Conservation (phyloP, 2,888 invertebrate genomes). For the Chloromyia formosa region DNA sequence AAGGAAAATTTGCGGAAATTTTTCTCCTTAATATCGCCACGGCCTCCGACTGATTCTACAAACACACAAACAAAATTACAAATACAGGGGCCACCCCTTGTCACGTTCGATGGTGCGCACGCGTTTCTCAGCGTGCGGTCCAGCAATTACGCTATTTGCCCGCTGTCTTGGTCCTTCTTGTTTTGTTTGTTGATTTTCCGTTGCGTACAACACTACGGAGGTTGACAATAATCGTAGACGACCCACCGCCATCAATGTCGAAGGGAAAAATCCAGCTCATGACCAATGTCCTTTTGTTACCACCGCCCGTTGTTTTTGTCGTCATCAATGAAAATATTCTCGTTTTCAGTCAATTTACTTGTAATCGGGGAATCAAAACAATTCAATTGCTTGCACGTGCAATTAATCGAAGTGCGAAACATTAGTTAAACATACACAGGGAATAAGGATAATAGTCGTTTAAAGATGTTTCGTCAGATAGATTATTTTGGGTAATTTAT, state of each 20-base stretch:
- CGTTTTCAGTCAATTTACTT: slow-evolving; percentile 48
- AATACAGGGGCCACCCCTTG: slow-evolving; percentile 20
- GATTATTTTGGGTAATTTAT: not conserved
- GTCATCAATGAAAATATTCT: slow-evolving; percentile 42
- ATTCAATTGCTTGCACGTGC: slow-evolving; percentile 57
- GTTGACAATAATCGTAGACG: slow-evolving; percentile 17
- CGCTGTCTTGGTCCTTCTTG: slow-evolving; percentile 32
- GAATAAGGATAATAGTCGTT: not conserved
- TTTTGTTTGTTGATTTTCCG: slow-evolving; percentile 6
- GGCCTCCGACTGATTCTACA: slow-evolving; percentile 26
- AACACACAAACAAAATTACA: slow-evolving; percentile 32
- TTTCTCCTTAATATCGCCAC: slow-evolving; percentile 37
- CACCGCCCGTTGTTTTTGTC: slow-evolving; percentile 47
- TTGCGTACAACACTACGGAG: not conserved
- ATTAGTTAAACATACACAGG: slow-evolving; percentile 16
- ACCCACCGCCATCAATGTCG: not conserved
- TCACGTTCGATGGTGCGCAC: slow-evolving; percentile 51
- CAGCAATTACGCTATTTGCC: slow-evolving; percentile 52
- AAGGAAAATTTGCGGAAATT: slow-evolving; percentile 41
- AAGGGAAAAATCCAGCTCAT: not conserved
- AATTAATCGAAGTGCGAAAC: slow-evolving; percentile 50
- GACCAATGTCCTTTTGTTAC: slow-evolving; percentile 51
- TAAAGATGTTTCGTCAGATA: not conserved
- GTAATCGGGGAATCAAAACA: slow-evolving; percentile 50
- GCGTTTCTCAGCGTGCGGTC: slow-evolving; percentile 53